A percentile compares a stretch with the other conserved stretches of the same genome.
These are phyloP conservation scores for Drosophila takahashii DNA, from an alignment of 1,140 invertebrate genomes.

Conservation along the genomic window DNA sequence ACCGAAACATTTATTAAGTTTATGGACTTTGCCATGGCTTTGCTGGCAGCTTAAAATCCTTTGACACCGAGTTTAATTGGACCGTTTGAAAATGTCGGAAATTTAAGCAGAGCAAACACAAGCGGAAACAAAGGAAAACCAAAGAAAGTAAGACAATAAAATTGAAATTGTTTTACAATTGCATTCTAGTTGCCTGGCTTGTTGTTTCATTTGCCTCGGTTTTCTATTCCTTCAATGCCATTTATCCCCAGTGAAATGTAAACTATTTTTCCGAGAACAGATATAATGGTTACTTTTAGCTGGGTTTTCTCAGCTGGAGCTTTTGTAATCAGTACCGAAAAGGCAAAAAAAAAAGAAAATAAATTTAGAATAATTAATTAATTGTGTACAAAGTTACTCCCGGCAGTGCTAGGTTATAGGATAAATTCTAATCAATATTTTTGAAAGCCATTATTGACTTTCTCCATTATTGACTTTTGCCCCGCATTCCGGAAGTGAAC, in stretches of 20 bases:
- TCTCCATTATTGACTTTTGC: neutral
- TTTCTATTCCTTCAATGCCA: neutral
- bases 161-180: constrained; percentile 30
- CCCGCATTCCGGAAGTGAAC: constrained; percentile 8
- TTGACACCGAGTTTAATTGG: constrained; percentile 19
- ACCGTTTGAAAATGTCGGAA: constrained; percentile 26
- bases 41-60: constrained; percentile 1
- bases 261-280: neutral
- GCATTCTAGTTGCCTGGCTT: constrained; percentile 13
- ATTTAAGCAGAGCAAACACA: constrained; percentile 4
- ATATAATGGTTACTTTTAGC: neutral
- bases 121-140: constrained; percentile 4
- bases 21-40: constrained; percentile 3
- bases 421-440: neutral
- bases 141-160: constrained; percentile 14
- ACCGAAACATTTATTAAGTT: constrained; percentile 49
- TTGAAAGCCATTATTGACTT: neutral
- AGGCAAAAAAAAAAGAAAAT: no score
- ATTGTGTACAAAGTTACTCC: neutral
- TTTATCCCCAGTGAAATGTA: neutral
- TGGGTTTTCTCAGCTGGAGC: neutral
- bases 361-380: neutral
- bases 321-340: no score
- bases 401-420: neutral
- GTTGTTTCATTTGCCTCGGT: constrained; percentile 4